phyloP scores from a whole-genome alignment of 2,797 vertebrate genomes.

The Protosalanx chinensis region DNA sequence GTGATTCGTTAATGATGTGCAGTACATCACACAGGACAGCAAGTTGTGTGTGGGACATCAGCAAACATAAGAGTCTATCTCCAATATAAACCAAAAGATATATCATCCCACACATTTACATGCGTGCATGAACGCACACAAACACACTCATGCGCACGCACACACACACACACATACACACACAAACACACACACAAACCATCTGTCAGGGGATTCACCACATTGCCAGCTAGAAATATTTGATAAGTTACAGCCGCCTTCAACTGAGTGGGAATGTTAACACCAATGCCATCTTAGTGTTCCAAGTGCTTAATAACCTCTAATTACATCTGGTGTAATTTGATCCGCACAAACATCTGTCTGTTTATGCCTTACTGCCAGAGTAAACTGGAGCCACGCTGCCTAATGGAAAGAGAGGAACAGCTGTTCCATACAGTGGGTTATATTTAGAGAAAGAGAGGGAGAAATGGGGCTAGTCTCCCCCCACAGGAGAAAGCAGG shows the following conservation, averaged over 20 bases:
- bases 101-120: slow-evolving; percentile 12
- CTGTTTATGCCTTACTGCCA: slow-evolving; percentile 22
- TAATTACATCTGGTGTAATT: slow-evolving; percentile 42
- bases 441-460: not conserved
- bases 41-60: not conserved
- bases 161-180: slow-evolving; percentile 20
- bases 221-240: slow-evolving; percentile 29
- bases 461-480: no score
- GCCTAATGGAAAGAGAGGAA: slow-evolving; percentile 13
- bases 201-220: slow-evolving; percentile 38
- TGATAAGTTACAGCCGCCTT: slow-evolving; percentile 19
- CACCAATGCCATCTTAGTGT: slow-evolving; percentile 16
- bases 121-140: slow-evolving; percentile 16
- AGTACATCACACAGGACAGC: not conserved
- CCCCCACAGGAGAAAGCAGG: no score
- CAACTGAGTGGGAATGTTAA: slow-evolving; percentile 24
- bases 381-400: slow-evolving; percentile 26
- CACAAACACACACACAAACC: slow-evolving; percentile 28
- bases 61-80: not conserved
- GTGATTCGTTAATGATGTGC: not conserved
- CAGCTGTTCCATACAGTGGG: slow-evolving; percentile 36
- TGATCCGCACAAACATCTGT: slow-evolving; percentile 41
- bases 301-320: slow-evolving; percentile 35
- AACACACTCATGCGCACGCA: slow-evolving; percentile 10
- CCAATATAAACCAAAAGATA: not conserved